A percentile compares a stretch with the other conserved stretches of the same genome.
These are phyloP conservation scores for Sebastes reedi DNA, from an alignment of 2,797 vertebrate species.

Conservation along the genomic window DNA sequence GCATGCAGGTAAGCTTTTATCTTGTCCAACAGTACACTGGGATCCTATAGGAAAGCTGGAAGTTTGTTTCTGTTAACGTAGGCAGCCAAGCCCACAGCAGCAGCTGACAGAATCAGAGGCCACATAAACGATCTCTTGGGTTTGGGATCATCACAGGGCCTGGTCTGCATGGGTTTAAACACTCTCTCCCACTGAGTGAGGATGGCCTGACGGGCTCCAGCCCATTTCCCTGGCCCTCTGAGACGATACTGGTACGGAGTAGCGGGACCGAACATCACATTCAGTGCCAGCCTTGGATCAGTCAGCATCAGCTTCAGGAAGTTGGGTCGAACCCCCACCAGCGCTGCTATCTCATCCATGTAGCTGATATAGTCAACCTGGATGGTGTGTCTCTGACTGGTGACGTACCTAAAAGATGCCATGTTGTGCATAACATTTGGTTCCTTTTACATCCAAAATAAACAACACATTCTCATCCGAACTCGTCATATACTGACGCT, in stretches of 20 bases:
- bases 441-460: background rate
- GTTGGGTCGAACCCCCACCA: constrained; percentile 82
- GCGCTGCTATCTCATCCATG: constrained; percentile 89
- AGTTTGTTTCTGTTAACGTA: constrained; percentile 48
- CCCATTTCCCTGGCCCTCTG: constrained; percentile 85
- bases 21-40: constrained; percentile 52
- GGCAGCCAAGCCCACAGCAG: constrained; percentile 45
- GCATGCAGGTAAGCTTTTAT: constrained; percentile 56
- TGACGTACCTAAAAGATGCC: constrained; percentile 83
- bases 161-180: constrained; percentile 82
- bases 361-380: constrained; percentile 86
- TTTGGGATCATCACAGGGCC: constrained; percentile 7
- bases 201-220: constrained; percentile 84
- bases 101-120: constrained; percentile 52
- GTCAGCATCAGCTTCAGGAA: constrained; percentile 79
- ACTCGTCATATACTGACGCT: no score
- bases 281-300: constrained; percentile 82
- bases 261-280: constrained; percentile 81
- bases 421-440: background rate
- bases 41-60: constrained; percentile 58
- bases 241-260: constrained; percentile 90
- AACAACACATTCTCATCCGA: background rate
- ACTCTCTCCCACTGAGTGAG: constrained; percentile 84
- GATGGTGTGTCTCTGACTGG: constrained; percentile 88
- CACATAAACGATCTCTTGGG: constrained; percentile 16